A percentile compares a stretch with the other conserved stretches of the same genome.
These are phyloP conservation scores for Drosophila anceps DNA, from an alignment of 2,888 invertebrate genomes.

Conservation along the genomic window DNA sequence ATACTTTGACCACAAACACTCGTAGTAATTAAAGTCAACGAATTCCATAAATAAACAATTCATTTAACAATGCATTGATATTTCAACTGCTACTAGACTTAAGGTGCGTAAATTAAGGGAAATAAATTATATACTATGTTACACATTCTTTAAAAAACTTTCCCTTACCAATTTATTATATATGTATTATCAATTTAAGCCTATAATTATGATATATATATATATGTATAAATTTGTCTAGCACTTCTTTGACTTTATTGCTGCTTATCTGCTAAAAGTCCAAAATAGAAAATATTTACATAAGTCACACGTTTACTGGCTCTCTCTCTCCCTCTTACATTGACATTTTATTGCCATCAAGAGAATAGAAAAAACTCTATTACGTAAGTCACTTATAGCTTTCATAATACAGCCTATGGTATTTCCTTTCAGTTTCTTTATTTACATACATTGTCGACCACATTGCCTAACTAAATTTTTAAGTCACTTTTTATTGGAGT, in stretches of 20 bases:
- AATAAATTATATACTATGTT: slow-evolving; percentile 1
- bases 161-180: background rate
- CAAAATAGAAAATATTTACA: slow-evolving; percentile 9
- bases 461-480: background rate
- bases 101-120: slow-evolving; percentile 8
- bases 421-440: background rate
- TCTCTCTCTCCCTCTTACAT: background rate
- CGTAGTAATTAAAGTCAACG: slow-evolving; percentile 61
- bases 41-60: slow-evolving; percentile 61
- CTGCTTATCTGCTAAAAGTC: background rate
- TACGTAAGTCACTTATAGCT: background rate
- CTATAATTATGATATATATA: background rate
- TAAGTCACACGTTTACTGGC: background rate
- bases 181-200: background rate
- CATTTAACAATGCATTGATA: slow-evolving; percentile 44
- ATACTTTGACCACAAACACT: slow-evolving; percentile 69
- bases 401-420: background rate
- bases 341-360: background rate
- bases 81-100: slow-evolving; percentile 38
- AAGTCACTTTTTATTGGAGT: background rate
- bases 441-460: background rate
- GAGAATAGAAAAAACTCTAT: background rate
- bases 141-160: background rate
- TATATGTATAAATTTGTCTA: background rate
- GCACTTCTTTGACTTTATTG: background rate